Percentiles rank a stretch among this genome's conserved stretches.
These are phyloP conservation scores for Drosophila suzukii DNA, from an alignment of 1,140 invertebrate species.

Conservation along the genomic window DNA sequence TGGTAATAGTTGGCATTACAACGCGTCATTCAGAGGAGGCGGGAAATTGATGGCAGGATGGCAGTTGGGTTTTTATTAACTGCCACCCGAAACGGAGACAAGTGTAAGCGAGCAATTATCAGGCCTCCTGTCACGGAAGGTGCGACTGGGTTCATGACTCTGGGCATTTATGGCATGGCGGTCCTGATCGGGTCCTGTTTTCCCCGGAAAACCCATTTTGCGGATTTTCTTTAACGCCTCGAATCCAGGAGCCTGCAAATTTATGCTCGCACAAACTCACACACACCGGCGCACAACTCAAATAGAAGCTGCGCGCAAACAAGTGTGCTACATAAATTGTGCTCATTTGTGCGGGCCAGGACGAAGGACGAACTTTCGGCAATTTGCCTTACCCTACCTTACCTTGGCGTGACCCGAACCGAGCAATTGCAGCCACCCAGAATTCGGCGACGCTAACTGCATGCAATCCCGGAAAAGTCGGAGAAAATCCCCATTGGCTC, in stretches of 20 bases:
- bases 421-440: conserved; percentile 46
- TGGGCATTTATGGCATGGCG: conserved; percentile 20
- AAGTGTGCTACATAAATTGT: conserved; percentile 59
- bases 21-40: conserved; percentile 30
- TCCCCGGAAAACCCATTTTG: background rate
- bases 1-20: conserved; percentile 60
- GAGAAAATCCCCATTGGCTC: background rate
- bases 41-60: conserved; percentile 50
- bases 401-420: conserved; percentile 39
- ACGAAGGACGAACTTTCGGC: conserved; percentile 52
- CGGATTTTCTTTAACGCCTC: conserved; percentile 1
- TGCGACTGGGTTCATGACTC: conserved; percentile 1
- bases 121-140: conserved; percentile 27
- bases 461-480: conserved; percentile 12
- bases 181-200: background rate
- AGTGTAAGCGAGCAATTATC: conserved; percentile 50
- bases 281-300: conserved; percentile 28
- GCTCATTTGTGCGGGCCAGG: conserved; percentile 46
- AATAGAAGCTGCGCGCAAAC: conserved; percentile 57
- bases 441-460: conserved; percentile 8
- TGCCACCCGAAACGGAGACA: conserved; percentile 41
- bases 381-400: conserved; percentile 47
- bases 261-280: conserved; percentile 35
- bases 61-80: conserved; percentile 58
- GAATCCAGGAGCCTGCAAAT: conserved; percentile 16